These are phyloP conservation scores for roundworm (Caenorhabditis elegans) DNA, from an alignment of 1,140 invertebrate genomes.

Conservation along the genomic window DNA sequence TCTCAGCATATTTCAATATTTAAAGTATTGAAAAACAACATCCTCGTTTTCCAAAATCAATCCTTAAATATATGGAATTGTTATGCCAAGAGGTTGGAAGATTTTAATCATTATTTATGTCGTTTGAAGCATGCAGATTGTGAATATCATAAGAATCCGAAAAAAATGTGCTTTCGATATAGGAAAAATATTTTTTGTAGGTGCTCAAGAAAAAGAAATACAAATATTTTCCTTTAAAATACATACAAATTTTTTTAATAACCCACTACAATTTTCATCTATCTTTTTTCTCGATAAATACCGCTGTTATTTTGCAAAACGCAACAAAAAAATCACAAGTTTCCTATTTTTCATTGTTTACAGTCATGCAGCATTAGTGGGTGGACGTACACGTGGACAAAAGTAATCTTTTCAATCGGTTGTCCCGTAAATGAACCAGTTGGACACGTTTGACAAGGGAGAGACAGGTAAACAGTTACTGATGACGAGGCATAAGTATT, in stretches of 20 bases:
- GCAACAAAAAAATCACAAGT: slow-evolving; percentile 2
- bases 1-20: no score
- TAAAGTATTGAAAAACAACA: no score
- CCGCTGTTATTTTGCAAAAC: not conserved
- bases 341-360: slow-evolving; percentile 17
- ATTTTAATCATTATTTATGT: no score
- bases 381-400: not conserved
- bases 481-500: not conserved
- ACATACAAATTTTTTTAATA: no score
- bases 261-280: not conserved
- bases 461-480: not conserved
- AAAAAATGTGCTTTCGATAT: no score
- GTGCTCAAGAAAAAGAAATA: not conserved
- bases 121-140: no score
- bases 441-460: not conserved
- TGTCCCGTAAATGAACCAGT: not conserved
- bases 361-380: not conserved
- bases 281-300: not conserved
- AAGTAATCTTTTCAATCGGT: slow-evolving; percentile 6
- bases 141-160: no score
- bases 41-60: no score
- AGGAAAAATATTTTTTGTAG: not conserved
- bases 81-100: no score
- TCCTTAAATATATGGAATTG: no score
- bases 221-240: no score